Base-by-base conservation (phyloP, 2,888 invertebrate species). In the Orthosia gracilis region DNA sequence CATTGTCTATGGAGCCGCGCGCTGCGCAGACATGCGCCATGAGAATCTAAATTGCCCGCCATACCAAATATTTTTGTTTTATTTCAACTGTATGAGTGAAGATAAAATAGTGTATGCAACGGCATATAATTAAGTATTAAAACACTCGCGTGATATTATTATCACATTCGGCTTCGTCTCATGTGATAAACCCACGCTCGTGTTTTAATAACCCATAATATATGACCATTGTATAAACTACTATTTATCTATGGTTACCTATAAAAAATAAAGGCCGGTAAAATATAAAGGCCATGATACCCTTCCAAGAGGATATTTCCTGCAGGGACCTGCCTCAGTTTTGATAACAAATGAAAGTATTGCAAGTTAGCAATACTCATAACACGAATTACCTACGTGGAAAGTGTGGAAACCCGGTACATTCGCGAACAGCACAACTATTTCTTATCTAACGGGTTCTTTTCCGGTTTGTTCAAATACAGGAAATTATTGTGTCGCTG, bases 401-500 rank as follows among this genome's bases (percentile, higher is more conserved):
- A 9, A 40, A 40, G 40, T 4, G 49, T 26, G 47, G 11, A 31
- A 40, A 50, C 13, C n/a, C 9, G 3, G 17, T 52, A 52, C 45
- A 57, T 7, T 49, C 15, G 23, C 15, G 11, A 4, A 54, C 40
- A 54, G n/a, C 21, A 23, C 58, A 13, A 47, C 52, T 76, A 66
- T 40, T 61, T 54, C 17, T 49, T 75, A 75, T 76, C 67, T 54
- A 47, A 21, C 21, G 23, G 7, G 15, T 59, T 40, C 52, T 26
- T 40, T 75, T 75, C 78, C 69, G 58, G 59, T 45, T 18, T 45
- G 26, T 15, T 21, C 23, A 68, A 68, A 13, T 50, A 61, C 69
- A 68, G 75, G 75, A 77, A 77, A 77, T 61, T 75, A 61, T 18
- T 15, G 21, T 21, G 40, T 17, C 49, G 54, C 49, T 26, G 23